phyloP scores from a whole-genome alignment of 2,888 invertebrate species.

The Calameuta idolon region DNA sequence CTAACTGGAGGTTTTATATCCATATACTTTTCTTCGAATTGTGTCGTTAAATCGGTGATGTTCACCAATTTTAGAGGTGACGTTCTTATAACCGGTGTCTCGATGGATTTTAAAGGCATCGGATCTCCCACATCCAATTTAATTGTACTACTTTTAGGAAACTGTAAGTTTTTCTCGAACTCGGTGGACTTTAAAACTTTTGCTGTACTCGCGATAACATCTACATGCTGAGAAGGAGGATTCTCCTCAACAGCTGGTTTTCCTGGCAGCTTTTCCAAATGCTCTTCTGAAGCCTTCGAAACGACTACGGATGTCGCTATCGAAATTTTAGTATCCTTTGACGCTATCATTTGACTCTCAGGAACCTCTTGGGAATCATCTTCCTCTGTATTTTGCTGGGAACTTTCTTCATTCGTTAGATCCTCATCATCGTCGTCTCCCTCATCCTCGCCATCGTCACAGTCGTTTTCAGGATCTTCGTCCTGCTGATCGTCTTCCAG shows the following conservation, averaged over 20 bases:
- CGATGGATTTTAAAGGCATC: slow-evolving; percentile 51
- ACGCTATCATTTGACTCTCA: slow-evolving; percentile 27
- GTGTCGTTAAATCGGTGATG: slow-evolving; percentile 47
- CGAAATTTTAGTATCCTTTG: slow-evolving; percentile 19
- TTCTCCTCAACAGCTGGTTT: not conserved
- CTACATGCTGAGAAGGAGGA: not conserved
- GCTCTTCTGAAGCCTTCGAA: slow-evolving; percentile 14
- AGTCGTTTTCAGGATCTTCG: slow-evolving; percentile 35
- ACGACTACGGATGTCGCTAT: slow-evolving; percentile 13
- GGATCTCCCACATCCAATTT: slow-evolving; percentile 22
- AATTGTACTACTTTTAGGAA: slow-evolving; percentile 10
- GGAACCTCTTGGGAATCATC: slow-evolving; percentile 41
- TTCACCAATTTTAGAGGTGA: slow-evolving; percentile 57
- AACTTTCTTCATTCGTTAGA: slow-evolving; percentile 44
- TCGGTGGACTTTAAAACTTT: not conserved
- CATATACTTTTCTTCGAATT: slow-evolving; percentile 39
- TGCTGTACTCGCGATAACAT: not conserved
- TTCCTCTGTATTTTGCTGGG: slow-evolving; percentile 49
- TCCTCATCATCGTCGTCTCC: slow-evolving; percentile 26
- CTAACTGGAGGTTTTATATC: slow-evolving; percentile 23
- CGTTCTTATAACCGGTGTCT: slow-evolving; percentile 60
- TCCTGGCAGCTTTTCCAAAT: slow-evolving; percentile 8
- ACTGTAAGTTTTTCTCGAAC: not conserved
- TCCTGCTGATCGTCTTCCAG: slow-evolving; percentile 32
- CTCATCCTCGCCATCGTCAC: slow-evolving; percentile 39